Evolutionary conservation across 2,797 vertebrate species (phyloP).

Genomic region (Rhinichthys osculus): DNA sequence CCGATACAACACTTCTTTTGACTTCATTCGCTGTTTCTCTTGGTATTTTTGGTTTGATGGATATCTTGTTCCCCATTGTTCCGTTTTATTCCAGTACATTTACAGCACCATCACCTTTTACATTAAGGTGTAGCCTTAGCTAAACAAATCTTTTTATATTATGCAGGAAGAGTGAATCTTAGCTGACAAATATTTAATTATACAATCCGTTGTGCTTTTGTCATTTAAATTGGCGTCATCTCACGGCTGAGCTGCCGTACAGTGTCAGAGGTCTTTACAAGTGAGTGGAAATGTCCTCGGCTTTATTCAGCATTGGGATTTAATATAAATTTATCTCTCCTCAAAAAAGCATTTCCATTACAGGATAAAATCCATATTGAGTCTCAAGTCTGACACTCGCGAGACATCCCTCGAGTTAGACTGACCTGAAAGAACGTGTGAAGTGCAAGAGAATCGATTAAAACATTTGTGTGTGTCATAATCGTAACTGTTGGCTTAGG

Average conservation of each 20-base stretch:
- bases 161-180: conserved; percentile 22
- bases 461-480: conserved; percentile 58
- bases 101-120: not conserved
- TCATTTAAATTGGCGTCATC: conserved; percentile 35
- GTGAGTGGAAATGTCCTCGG: conserved; percentile 41
- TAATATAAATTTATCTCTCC: conserved; percentile 57
- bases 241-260: conserved; percentile 9
- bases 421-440: conserved; percentile 57
- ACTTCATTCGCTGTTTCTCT: conserved; percentile 39
- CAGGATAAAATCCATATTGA: conserved; percentile 54
- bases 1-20: conserved; percentile 22
- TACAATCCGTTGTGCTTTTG: conserved; percentile 57
- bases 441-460: conserved; percentile 62
- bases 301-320: conserved; percentile 47
- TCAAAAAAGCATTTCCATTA: conserved; percentile 57
- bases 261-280: conserved; percentile 45
- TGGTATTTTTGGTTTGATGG: conserved; percentile 18
- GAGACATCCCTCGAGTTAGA: conserved; percentile 53
- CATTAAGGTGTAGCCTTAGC: conserved; percentile 9
- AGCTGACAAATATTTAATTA: conserved; percentile 71
- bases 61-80: conserved; percentile 29
- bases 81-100: not conserved
- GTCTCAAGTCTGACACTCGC: conserved; percentile 53
- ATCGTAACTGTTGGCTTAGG: conserved; percentile 61
- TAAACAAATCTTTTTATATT: conserved; percentile 24